Conservation (phyloP, 2,113 vertebrate species). For the Montifringilla adamsi region DNA sequence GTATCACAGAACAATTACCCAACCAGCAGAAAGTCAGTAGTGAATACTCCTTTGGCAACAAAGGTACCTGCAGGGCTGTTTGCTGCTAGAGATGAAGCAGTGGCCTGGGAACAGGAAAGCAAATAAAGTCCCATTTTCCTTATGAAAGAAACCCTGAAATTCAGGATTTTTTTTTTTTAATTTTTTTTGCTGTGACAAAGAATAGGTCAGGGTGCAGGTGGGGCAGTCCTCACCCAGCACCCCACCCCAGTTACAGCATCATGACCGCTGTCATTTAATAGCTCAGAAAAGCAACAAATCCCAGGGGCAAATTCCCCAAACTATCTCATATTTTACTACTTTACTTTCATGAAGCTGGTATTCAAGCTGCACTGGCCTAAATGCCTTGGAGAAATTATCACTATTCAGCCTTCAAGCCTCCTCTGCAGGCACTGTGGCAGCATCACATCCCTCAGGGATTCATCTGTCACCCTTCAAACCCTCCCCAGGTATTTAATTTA, state of each 20-base stretch:
- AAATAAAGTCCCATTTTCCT: neutral
- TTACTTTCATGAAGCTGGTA: neutral
- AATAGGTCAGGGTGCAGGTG: neutral
- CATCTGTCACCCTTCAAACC: neutral
- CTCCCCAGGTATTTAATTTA: slow-evolving; percentile 3
- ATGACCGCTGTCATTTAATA: neutral
- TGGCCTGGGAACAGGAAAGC: neutral
- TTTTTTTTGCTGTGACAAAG: neutral
- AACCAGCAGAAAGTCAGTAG: neutral
- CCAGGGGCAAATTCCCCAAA: neutral
- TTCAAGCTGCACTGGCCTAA: neutral
- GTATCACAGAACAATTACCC: neutral
- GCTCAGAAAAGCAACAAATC: neutral
- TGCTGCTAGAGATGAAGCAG: neutral
- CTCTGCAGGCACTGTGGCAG: neutral
- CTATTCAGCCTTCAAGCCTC: neutral
- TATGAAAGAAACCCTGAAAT: neutral
- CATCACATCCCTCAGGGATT: neutral
- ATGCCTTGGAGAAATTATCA: neutral
- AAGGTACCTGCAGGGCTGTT: neutral
- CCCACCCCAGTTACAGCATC: neutral
- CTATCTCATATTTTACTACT: neutral
- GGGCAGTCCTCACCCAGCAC: neutral
- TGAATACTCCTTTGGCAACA: neutral
- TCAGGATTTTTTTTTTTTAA: neutral